A percentile compares a stretch with the other conserved stretches of the same genome.
Evolutionary conservation across 2,113 vertebrate species (phyloP).

Genomic region (Mohoua ochrocephala): DNA sequence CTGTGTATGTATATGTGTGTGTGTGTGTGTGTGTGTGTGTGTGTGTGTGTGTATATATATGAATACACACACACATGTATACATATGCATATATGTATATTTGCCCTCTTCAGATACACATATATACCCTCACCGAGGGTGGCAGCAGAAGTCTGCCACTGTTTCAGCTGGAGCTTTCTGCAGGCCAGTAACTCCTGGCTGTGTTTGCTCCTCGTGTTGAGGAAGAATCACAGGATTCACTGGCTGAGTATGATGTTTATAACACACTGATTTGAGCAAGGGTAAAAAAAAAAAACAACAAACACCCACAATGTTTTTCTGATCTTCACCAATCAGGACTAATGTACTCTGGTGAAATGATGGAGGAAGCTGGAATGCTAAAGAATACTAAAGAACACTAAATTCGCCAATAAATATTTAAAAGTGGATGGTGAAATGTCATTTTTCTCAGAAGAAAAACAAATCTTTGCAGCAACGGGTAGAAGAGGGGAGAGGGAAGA

Average conservation of each 20-base stretch:
- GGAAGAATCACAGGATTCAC: not conserved
- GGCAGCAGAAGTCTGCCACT: not conserved
- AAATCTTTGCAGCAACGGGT: not conserved
- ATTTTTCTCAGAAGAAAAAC: not conserved
- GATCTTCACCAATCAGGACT: not conserved
- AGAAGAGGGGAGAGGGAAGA: not conserved
- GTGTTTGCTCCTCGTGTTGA: not conserved
- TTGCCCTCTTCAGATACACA: not conserved
- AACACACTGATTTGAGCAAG: not conserved
- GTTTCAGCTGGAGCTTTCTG: not conserved
- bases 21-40: too few species aligned
- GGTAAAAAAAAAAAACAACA: not conserved
- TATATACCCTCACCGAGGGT: rapidly evolving
- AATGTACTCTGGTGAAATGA: not conserved
- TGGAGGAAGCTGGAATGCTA: not conserved
- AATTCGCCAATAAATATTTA: not conserved
- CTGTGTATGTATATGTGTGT: not conserved
- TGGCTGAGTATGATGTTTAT: not conserved
- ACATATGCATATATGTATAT: not conserved
- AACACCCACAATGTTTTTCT: not conserved
- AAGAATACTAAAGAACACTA: not conserved
- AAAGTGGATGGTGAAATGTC: not conserved
- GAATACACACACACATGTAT: rapidly evolving
- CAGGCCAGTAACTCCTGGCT: not conserved
- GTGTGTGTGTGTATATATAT: rapidly evolving